Base-by-base conservation (phyloP, 1,140 invertebrate species). In the Zaprionus kolodkinae region DNA sequence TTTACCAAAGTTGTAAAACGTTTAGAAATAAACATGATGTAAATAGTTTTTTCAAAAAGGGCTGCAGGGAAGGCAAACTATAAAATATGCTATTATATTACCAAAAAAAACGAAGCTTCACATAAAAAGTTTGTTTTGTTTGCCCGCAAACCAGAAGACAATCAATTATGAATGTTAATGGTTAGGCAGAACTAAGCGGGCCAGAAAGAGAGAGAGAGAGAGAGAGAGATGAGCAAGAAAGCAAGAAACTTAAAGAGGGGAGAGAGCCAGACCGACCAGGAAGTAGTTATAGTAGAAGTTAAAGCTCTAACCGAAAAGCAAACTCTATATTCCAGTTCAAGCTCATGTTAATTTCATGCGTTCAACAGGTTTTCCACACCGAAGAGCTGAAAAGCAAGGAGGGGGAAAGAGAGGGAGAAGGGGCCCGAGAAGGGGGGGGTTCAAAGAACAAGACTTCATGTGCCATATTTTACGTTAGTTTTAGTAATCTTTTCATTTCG, bases 401-500 rank as follows among this genome's bases (percentile, higher is more conserved):
- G 5, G 1, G n/a, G 43, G 12, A 3, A 6, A 9, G 10, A 36
- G 6, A 13, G 35, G 12, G 12, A 27, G 25, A 33, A 10, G n/a
- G 35, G 7, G 10, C 3, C 27, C 4, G 27, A 6, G 27, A 30
- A 30, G 25, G 38, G 12, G 13, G 40, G 12, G 13, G 40, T 1
- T 10, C 21, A 6, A 21, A 57, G 17, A 54, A 55, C 50, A 54
- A 15, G 21, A 7, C 27, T 52, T 69, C 75, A 50, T 76, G 71
- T 76, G 65, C 67, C 76, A 80, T 84, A 88, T 83, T 84, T 84
- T 70, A 87, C 77, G 73, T 83, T 83, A 83, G 83, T 80, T 80
- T 79, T 77, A 83, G 78, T 79, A 62, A 83, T 84, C 84, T 89
- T 88, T 78, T 74, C 74, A 89, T 87, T 88, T 89, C 70, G 84